These are phyloP conservation scores for Podarcis cretensis DNA, from an alignment of 2,113 vertebrate genomes.

Conservation along the genomic window DNA sequence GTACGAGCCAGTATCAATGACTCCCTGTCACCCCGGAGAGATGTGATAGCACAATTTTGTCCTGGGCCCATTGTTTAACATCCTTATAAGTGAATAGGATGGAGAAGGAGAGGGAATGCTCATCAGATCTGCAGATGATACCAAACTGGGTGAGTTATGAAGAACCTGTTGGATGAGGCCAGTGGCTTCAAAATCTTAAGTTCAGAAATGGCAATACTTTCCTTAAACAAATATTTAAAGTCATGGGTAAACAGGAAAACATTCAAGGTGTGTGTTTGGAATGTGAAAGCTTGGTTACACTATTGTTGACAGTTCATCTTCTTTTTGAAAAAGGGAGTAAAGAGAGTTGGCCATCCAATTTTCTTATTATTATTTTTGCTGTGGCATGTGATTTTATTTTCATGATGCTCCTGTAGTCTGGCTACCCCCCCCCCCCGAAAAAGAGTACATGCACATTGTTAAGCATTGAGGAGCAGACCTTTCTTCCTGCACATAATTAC, in stretches of 20 bases:
- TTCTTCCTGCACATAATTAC: slow-evolving; percentile 33
- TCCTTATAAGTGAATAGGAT: not conserved
- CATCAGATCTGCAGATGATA: not conserved
- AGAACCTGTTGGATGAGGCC: too few relatives aligned
- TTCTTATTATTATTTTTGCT: slow-evolving; percentile 5
- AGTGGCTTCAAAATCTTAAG: not conserved
- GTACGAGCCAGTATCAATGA: not conserved
- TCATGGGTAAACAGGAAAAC: not conserved
- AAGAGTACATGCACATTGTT: not conserved
- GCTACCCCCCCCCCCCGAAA: not conserved
- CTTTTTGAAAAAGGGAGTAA: not conserved
- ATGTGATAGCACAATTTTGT: not conserved
- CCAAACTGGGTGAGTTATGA: not conserved
- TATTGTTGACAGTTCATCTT: not conserved
- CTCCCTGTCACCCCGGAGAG: not conserved
- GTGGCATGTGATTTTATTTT: not conserved
- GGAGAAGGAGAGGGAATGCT: not conserved
- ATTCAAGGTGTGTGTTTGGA: not conserved
- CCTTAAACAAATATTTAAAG: not conserved
- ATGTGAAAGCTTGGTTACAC: slow-evolving; percentile 24
- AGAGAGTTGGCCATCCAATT: not conserved
- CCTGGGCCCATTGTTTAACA: not conserved
- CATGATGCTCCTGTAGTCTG: not conserved
- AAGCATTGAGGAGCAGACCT: slow-evolving; percentile 18
- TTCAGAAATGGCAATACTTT: not conserved